These are phyloP conservation scores for Pocillopora verrucosa DNA, from an alignment of 64 coral and sea anemone species.

Conservation along the genomic window DNA sequence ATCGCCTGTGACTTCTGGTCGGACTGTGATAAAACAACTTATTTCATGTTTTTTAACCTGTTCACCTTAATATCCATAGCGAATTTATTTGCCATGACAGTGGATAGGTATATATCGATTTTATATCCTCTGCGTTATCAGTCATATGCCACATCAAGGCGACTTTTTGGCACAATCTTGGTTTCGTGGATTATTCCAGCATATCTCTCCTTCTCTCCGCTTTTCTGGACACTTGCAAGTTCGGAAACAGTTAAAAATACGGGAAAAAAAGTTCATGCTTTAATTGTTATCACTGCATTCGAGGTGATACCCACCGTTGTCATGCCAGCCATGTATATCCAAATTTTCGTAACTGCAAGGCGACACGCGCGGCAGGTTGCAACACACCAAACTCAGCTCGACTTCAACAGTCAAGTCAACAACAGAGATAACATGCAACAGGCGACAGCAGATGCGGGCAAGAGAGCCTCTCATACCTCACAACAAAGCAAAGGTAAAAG, in stretches of 20 bases:
- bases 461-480: neutral
- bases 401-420: neutral
- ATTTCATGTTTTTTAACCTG: slow-evolving; percentile 56
- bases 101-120: slow-evolving; percentile 48
- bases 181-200: slow-evolving; percentile 23
- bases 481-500: neutral
- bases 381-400: neutral
- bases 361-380: slow-evolving; percentile 7
- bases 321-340: slow-evolving; percentile 46
- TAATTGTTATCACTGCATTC: slow-evolving; percentile 42
- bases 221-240: slow-evolving; percentile 36
- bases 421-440: neutral
- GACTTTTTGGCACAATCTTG: neutral
- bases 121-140: slow-evolving; percentile 31
- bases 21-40: slow-evolving; percentile 18
- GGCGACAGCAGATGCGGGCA: neutral
- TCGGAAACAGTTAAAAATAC: slow-evolving; percentile 13
- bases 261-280: slow-evolving; percentile 29
- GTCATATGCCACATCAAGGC: neutral
- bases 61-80: slow-evolving; percentile 45
- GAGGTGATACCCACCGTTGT: slow-evolving; percentile 41
- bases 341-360: slow-evolving; percentile 39
- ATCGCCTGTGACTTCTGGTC: slow-evolving; percentile 27
- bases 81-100: slow-evolving; percentile 54
- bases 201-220: slow-evolving; percentile 10